These are phyloP conservation scores for Epizoanthus ramosus DNA, from an alignment of 92 coral and sea anemone species.

Conservation along the genomic window DNA sequence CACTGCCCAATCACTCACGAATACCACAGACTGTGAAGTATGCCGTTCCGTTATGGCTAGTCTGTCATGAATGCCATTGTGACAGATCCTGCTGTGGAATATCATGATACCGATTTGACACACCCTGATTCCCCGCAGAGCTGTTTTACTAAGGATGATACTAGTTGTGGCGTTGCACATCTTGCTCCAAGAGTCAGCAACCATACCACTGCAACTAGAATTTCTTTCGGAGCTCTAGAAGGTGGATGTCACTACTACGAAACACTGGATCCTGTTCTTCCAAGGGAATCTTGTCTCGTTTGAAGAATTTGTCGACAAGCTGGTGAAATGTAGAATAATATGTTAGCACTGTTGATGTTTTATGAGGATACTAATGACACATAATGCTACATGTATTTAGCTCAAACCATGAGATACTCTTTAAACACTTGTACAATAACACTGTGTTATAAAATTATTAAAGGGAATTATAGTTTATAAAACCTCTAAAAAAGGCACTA, in stretches of 20 bases:
- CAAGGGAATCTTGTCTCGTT: constrained; percentile 59
- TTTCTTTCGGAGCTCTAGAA: constrained; percentile 65
- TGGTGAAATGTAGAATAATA: constrained; percentile 5
- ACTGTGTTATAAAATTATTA: background rate
- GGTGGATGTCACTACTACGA: constrained; percentile 88
- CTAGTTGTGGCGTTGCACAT: too few relatives aligned
- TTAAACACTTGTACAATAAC: background rate
- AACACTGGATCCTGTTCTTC: constrained; percentile 75
- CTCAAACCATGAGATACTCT: background rate
- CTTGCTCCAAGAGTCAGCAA: too few relatives aligned
- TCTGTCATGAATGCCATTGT: too few relatives aligned
- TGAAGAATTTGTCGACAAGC: constrained; percentile 66
- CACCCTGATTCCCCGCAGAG: too few relatives aligned
- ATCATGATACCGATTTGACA: too few relatives aligned
- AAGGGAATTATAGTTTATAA: background rate
- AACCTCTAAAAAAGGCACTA: background rate
- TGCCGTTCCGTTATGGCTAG: too few relatives aligned
- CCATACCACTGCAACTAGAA: too few relatives aligned
- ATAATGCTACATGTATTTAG: background rate
- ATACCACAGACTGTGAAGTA: too few relatives aligned
- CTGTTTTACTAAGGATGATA: too few relatives aligned
- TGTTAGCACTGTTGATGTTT: background rate
- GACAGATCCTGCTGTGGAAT: too few relatives aligned
- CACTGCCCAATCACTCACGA: too few relatives aligned
- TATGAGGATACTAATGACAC: background rate